phyloP scores from a whole-genome alignment of 2,888 invertebrate species.

The Dendrolimus pini region DNA sequence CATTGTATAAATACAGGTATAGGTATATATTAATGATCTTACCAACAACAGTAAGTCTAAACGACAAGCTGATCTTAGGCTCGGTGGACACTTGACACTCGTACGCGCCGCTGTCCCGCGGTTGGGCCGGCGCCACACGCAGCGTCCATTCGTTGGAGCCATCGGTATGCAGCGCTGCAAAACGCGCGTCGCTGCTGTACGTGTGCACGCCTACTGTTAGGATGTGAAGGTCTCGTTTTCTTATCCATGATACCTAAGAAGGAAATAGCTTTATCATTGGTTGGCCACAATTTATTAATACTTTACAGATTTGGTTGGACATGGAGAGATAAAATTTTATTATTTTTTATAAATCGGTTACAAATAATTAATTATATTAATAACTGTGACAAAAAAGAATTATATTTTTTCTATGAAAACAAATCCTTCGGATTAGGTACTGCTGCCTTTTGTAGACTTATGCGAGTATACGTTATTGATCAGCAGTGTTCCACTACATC shows the following conservation, averaged over 20 bases:
- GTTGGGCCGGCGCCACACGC: slow-evolving; percentile 76
- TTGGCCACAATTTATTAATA: too few species aligned
- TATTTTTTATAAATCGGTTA: too few species aligned
- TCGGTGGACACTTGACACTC: slow-evolving; percentile 96
- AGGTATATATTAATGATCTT: slow-evolving; percentile 44
- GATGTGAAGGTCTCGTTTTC: slow-evolving; percentile 88
- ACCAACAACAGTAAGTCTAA: slow-evolving; percentile 87
- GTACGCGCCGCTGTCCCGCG: slow-evolving; percentile 91
- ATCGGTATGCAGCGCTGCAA: slow-evolving; percentile 80
- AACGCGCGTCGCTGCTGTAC: slow-evolving; percentile 81
- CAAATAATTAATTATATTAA: too few species aligned
- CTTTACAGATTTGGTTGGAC: too few species aligned
- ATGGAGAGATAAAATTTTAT: too few species aligned
- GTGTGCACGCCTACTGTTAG: slow-evolving; percentile 80
- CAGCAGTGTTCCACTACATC: too few species aligned
- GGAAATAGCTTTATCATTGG: slow-evolving; percentile 11
- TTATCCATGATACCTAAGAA: slow-evolving; percentile 90
- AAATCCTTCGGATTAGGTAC: too few species aligned
- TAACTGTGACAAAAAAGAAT: too few species aligned
- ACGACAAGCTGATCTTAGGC: slow-evolving; percentile 89
- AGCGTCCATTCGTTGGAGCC: slow-evolving; percentile 80
- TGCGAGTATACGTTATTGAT: too few species aligned
- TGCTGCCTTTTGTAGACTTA: too few species aligned
- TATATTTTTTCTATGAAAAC: too few species aligned
- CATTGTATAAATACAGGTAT: neutral